A percentile compares a stretch with the other conserved stretches of the same genome.
phyloP scores from a whole-genome alignment of 2,113 vertebrate species.

The Tamias sibiricus region DNA sequence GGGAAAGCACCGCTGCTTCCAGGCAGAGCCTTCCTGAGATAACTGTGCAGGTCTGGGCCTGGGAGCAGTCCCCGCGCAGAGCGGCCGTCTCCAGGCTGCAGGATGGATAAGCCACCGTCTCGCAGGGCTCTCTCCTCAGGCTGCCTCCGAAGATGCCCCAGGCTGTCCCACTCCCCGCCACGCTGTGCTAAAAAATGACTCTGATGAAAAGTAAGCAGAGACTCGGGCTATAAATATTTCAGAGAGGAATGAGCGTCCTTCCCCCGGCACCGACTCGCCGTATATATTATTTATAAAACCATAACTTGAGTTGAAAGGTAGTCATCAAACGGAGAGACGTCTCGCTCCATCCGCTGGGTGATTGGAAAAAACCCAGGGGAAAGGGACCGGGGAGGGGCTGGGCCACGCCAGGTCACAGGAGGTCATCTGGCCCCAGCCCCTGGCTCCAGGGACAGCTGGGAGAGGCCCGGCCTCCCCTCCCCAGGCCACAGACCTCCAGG shows the following conservation, averaged over 20 bases:
- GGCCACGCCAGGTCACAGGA: conserved; percentile 1
- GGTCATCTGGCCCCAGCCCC: background rate
- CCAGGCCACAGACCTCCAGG: background rate
- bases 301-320: conserved; percentile 87
- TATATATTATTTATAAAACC: conserved; percentile 89
- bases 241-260: conserved; percentile 85
- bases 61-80: background rate
- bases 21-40: background rate
- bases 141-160: background rate
- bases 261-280: conserved; percentile 82
- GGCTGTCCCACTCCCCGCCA: background rate
- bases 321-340: conserved; percentile 63
- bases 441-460: background rate
- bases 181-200: conserved; percentile 79
- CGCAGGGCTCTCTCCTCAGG: background rate
- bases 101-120: conserved; percentile 24
- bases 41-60: conserved; percentile 52
- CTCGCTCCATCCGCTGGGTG: conserved; percentile 21
- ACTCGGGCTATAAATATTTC: conserved; percentile 88
- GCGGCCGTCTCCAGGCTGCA: background rate
- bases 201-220: conserved; percentile 85
- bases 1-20: background rate
- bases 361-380: conserved; percentile 32
- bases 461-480: background rate
- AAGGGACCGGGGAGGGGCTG: background rate